A percentile compares a stretch with the other conserved stretches of the same genome.
phyloP scores from a whole-genome alignment of 2,797 vertebrate genomes.

The Lacerta viridis region DNA sequence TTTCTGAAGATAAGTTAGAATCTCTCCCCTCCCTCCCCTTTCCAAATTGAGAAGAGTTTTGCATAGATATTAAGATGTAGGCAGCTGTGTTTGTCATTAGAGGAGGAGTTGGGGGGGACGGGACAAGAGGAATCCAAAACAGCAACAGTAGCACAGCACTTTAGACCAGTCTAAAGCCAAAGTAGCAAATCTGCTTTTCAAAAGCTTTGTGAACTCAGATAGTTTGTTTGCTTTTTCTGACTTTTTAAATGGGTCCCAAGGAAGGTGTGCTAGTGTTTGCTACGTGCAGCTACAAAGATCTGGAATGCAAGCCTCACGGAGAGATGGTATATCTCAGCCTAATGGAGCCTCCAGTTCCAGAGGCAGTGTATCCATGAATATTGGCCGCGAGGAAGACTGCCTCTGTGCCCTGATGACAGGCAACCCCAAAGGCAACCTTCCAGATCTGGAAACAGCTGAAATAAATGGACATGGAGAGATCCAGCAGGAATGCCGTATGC shows the following conservation, averaged over 20 bases:
- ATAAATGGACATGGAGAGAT: background rate
- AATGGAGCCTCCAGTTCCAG: background rate
- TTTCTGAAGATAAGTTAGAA: slow-evolving; percentile 31
- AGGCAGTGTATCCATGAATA: background rate
- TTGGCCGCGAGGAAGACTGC: background rate
- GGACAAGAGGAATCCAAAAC: no score
- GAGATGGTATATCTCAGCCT: slow-evolving; percentile 14
- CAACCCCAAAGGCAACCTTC: background rate
- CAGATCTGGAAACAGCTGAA: background rate
- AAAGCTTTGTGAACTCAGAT: background rate
- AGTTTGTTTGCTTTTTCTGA: background rate
- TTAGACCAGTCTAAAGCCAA: background rate
- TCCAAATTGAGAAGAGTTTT: background rate
- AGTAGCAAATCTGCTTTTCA: background rate
- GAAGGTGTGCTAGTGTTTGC: background rate
- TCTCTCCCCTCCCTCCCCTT: background rate
- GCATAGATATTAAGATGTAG: background rate
- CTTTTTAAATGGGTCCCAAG: background rate
- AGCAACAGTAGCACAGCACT: background rate
- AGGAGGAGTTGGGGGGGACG: no score
- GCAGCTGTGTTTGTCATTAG: background rate
- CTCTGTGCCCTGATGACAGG: background rate
- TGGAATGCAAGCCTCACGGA: slow-evolving; percentile 38
- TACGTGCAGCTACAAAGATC: slow-evolving; percentile 45
- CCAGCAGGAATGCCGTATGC: background rate